Evolutionary conservation across 2,797 vertebrate species (phyloP).

Genomic region (Steatocranus sp.): DNA sequence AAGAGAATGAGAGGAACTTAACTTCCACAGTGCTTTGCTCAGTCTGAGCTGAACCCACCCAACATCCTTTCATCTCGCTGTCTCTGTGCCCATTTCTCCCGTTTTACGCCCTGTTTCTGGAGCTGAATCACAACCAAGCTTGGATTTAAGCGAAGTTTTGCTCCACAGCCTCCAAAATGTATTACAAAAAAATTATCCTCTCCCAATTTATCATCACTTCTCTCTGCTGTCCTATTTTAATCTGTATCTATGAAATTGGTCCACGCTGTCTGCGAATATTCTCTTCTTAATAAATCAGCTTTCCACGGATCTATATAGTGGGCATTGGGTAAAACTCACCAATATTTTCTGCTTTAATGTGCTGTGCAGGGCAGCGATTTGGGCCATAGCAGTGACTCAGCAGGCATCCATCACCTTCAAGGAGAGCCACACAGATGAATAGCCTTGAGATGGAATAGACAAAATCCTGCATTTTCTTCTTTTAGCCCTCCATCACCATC

Average conservation of each 20-base stretch:
- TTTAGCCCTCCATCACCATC: not conserved
- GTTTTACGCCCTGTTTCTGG: not conserved
- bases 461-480: constrained; percentile 29
- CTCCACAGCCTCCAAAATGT: not conserved
- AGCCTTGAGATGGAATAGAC: constrained; percentile 8
- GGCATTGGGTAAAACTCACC: constrained; percentile 46
- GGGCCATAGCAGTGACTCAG: constrained; percentile 44
- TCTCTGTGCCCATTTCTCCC: not conserved
- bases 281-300: constrained; percentile 55
- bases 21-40: not conserved
- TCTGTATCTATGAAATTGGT: constrained; percentile 48
- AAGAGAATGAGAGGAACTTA: not conserved
- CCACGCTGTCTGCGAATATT: constrained; percentile 38
- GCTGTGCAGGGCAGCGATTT: constrained; percentile 33
- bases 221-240: constrained; percentile 18
- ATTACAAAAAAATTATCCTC: not conserved
- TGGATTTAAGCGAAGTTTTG: not conserved
- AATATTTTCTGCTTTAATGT: constrained; percentile 58
- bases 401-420: constrained; percentile 57
- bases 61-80: not conserved
- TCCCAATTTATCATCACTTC: constrained; percentile 8
- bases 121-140: not conserved
- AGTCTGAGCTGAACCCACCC: not conserved
- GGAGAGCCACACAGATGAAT: constrained; percentile 30
- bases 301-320: constrained; percentile 16